These are phyloP conservation scores for Drosophila bunnanda DNA, from an alignment of 2,888 invertebrate genomes.

Conservation along the genomic window DNA sequence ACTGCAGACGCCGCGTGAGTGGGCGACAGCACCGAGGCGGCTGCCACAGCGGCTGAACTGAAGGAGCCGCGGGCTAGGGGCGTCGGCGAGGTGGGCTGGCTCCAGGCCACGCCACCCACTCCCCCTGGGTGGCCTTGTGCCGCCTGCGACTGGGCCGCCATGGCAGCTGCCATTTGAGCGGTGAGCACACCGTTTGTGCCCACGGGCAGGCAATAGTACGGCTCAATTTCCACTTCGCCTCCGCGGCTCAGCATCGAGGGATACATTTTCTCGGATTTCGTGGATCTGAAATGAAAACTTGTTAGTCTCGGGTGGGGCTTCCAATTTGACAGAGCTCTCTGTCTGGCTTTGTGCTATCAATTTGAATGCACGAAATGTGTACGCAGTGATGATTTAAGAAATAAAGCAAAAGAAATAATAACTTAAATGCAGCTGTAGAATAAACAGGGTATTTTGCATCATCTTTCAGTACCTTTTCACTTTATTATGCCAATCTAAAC, in stretches of 20 bases:
- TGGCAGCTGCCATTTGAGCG: constrained; percentile 82
- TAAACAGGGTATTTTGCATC: not conserved
- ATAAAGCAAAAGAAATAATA: not conserved
- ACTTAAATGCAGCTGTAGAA: not conserved
- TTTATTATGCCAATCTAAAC: constrained; percentile 57
- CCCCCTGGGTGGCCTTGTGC: constrained; percentile 44
- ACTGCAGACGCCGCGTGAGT: constrained; percentile 85
- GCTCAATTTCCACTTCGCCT: constrained; percentile 93
- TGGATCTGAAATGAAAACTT: constrained; percentile 88
- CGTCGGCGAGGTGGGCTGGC: constrained; percentile 91
- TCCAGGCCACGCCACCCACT: constrained; percentile 86
- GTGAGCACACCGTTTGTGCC: constrained; percentile 85
- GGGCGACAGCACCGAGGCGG: constrained; percentile 85
- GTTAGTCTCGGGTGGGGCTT: constrained; percentile 23
- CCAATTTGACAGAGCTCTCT: constrained; percentile 3
- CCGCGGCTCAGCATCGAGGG: constrained; percentile 95
- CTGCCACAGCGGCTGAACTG: constrained; percentile 76
- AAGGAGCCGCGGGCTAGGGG: constrained; percentile 85
- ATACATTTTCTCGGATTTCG: constrained; percentile 97
- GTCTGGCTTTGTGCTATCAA: not conserved
- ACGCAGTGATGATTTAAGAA: not conserved
- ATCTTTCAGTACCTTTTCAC: not conserved
- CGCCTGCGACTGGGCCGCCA: constrained; percentile 70
- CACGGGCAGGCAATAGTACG: constrained; percentile 93
- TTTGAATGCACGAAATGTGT: not conserved